Evolutionary conservation across 2,797 vertebrate species (phyloP).

Genomic region (Enoplosus armatus): DNA sequence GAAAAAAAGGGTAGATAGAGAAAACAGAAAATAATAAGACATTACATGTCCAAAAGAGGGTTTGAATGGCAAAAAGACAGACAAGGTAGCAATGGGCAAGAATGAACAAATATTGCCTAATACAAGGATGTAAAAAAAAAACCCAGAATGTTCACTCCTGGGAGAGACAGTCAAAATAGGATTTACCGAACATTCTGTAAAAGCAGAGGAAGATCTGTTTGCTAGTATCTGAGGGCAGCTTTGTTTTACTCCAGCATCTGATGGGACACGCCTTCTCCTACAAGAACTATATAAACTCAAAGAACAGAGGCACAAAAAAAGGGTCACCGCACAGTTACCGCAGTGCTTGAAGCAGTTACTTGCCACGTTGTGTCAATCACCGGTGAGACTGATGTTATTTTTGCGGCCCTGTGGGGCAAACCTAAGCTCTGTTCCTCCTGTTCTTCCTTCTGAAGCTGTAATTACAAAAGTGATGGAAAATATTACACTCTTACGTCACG

Average conservation of each 20-base stretch:
- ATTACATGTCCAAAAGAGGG: too few relatives aligned
- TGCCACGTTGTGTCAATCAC: neutral
- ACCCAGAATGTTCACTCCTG: neutral
- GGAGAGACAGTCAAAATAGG: too few relatives aligned
- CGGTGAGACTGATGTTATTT: neutral
- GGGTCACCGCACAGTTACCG: neutral
- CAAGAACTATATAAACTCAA: neutral
- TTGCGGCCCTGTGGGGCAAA: neutral
- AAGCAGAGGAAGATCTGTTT: neutral
- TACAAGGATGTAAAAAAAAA: neutral
- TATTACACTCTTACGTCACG: neutral
- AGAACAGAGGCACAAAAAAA: neutral
- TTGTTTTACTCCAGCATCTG: conserved; percentile 5
- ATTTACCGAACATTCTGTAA: neutral
- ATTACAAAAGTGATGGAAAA: neutral
- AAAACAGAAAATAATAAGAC: too few relatives aligned
- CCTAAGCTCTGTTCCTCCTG: neutral
- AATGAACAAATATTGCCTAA: too few relatives aligned
- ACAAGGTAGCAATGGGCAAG: neutral
- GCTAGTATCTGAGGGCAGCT: too few relatives aligned
- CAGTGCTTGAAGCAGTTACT: neutral
- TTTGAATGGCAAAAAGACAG: neutral
- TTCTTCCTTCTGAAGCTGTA: neutral
- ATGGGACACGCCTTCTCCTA: conserved; percentile 1
- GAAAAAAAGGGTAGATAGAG: neutral